These are phyloP conservation scores for Thaumetopoea pityocampa DNA, from an alignment of 1,140 invertebrate genomes.

Conservation along the genomic window DNA sequence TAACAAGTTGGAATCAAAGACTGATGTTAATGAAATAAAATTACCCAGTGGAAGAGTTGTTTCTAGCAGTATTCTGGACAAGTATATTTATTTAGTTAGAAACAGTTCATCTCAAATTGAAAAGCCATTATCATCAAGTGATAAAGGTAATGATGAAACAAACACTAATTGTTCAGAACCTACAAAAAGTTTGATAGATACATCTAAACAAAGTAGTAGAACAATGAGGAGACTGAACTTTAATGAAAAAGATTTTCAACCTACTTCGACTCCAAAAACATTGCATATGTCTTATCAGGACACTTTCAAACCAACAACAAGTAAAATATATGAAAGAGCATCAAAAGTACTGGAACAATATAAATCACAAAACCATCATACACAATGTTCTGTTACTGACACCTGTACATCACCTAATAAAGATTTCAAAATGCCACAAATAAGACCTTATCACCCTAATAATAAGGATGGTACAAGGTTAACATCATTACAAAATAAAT, in stretches of 20 bases:
- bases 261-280: conserved; percentile 63
- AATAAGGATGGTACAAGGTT: conserved; percentile 38
- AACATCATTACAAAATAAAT: conserved; percentile 29
- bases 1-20: conserved; percentile 45
- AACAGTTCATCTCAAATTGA: conserved; percentile 27
- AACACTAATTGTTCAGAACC: conserved; percentile 5
- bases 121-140: conserved; percentile 19
- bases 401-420: conserved; percentile 43
- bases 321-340: conserved; percentile 58
- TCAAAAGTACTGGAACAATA: conserved; percentile 64
- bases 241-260: conserved; percentile 54
- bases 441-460: conserved; percentile 45
- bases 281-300: conserved; percentile 32
- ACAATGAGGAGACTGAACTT: conserved; percentile 54
- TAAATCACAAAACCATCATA: conserved; percentile 45
- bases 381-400: conserved; percentile 32
- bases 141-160: conserved; percentile 21
- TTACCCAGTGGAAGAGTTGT: conserved; percentile 52
- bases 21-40: conserved; percentile 36
- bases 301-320: conserved; percentile 51
- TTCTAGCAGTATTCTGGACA: conserved; percentile 50
- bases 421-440: conserved; percentile 65
- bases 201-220: conserved; percentile 31
- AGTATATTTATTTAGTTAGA: conserved; percentile 67
- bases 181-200: not conserved